Evolutionary conservation across 2,113 vertebrate genomes (phyloP), one percentile per base, ranked within the genome.

Genomic region (Brienomyrus longianalis): DNA sequence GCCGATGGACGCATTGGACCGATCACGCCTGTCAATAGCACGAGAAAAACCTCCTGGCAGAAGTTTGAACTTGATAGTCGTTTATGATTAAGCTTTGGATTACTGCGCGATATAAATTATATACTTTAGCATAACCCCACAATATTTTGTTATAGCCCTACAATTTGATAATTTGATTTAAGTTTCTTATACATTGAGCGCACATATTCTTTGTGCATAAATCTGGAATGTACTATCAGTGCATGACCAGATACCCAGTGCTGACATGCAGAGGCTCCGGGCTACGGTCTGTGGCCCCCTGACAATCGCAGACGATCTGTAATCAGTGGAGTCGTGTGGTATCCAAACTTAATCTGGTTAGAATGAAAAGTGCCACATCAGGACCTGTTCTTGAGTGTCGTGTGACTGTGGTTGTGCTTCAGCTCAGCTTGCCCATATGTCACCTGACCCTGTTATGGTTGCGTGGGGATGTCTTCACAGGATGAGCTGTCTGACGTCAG

Each of bases 401-500:
- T 39, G 45, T 43, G 17, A 35, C 27, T n/a, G 56, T 43, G 2
- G 17, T 62, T 62, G 52, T 27, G 19, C 19, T 52, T 47, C n/a
- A 31, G 27, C 39, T 47, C 15, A 45, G 74, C 7, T 62, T 27
- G 10, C 27, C 51, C 51, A 11, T 39, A 47, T 74, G 50, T 43
- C 21, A 27, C 74, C 11, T 83, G 27, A 43, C 50, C 39, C n/a
- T 43, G n/a, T 51, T 45, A 74, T 88, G 19, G 88, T 23, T 10
- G 15, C 87, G 1, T 70, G 31, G 3, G 31, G 90, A 88, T 66
- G 92, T 13, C 27, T 87, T 89, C 88, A 90, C 91, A 99, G 98
- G 98, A 99, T 97, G 98, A 99, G 92, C 93, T 99, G 90, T 96
- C 97, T 88, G 95, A 95, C 59, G 91, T 93, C 23, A 96, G 95